Percentiles rank a stretch among this genome's conserved stretches.
phyloP scores from a whole-genome alignment of 2,888 invertebrate genomes.

The Oxytorus armatus region DNA sequence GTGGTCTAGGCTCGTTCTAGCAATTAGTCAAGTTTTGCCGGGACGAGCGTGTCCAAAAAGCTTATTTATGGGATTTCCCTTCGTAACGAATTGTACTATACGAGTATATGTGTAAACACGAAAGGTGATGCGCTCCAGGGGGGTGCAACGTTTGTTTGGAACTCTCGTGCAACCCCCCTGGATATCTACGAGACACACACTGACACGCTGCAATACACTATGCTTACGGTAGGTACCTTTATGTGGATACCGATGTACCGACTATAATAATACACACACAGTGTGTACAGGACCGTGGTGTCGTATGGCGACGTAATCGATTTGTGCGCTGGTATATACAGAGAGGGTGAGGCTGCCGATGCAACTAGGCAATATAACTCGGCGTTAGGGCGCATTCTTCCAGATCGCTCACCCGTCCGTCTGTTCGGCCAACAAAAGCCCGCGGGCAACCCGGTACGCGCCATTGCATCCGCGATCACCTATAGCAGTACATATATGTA shows the following conservation, averaged over 20 bases:
- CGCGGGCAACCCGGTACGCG: conserved; percentile 55
- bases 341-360: conserved; percentile 43
- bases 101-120: conserved; percentile 60
- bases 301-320: conserved; percentile 65
- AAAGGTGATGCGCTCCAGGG: conserved; percentile 67
- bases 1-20: conserved; percentile 47
- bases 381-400: conserved; percentile 69
- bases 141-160: conserved; percentile 61
- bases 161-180: conserved; percentile 49
- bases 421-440: conserved; percentile 65
- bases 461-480: conserved; percentile 49
- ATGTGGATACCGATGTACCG: conserved; percentile 28
- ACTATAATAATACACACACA: conserved; percentile 51
- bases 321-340: conserved; percentile 61
- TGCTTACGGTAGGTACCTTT: not conserved
- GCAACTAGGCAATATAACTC: conserved; percentile 65
- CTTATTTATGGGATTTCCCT: conserved; percentile 56
- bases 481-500: conserved; percentile 34
- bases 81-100: not conserved
- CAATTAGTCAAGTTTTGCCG: conserved; percentile 68
- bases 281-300: too few species aligned
- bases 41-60: conserved; percentile 61
- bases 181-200: conserved; percentile 47
- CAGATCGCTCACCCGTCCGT: conserved; percentile 67
- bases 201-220: conserved; percentile 23